Evolutionary conservation across 2,888 invertebrate species (phyloP), one percentile per base, ranked within the genome.

Genomic region (Bhutanitis thaidina): DNA sequence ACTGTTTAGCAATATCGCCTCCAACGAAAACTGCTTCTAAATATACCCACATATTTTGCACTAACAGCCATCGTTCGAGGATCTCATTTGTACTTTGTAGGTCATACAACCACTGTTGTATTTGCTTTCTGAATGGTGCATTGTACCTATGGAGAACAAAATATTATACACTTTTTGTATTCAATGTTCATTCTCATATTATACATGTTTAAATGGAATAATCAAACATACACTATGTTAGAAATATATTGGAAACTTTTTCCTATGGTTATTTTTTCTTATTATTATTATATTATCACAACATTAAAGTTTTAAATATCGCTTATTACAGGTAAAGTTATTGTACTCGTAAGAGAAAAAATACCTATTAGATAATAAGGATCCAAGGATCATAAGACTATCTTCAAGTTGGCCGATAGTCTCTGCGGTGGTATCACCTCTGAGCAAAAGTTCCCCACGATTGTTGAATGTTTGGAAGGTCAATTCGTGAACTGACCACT

Each of bases 1-100:
- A 82, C 72, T 98, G 98, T 70, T 98, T 98, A n/a, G 98, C 98
- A 64, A 98, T 98, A 73, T 98, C 98, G 49, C 98, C 98, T 1
- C 98, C 98, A 0, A 98, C 98, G 79, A 98, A 98, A 0, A 98
- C 98, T 0, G 98, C 98, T 80, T 98, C 98, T 15, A 98, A 87
- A 73, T 98, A 98, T 0, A 98, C 98, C 98, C 98, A 98, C 94
- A 98, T 95, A 74, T 98, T 98, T 80, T 98, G 98, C 0, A 98
- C 98, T 0, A 97, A 90, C 36, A 98, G 90, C 98, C 98, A 98
- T 54, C 98, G 92, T 77, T 98, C 98, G 47, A 98, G 90, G 66
- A 98, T 97, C 81, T 98, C 98, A 74, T 98, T 98, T 0, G 98
- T 98, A 73, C 97, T 98, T 44, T 97, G 97, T 45, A 98, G 85